Evolutionary conservation across 2,888 invertebrate genomes (phyloP).

Genomic region (Macaria notata): DNA sequence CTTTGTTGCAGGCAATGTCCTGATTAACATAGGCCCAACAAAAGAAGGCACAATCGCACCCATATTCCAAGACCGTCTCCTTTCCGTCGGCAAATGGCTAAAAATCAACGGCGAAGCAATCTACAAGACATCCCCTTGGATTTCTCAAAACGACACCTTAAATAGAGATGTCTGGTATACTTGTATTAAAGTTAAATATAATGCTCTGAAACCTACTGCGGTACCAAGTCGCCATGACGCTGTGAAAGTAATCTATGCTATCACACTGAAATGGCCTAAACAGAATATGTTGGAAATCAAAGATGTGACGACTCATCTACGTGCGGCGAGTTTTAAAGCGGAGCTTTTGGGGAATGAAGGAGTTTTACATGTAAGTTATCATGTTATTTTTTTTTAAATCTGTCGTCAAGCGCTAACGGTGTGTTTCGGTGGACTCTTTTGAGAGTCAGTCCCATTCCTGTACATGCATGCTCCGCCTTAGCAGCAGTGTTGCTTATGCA

Average conservation of each 20-base stretch:
- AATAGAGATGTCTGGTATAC: constrained; percentile 90
- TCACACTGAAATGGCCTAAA: constrained; percentile 86
- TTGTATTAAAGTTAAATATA: constrained; percentile 46
- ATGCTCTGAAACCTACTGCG: constrained; percentile 45
- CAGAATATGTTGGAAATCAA: constrained; percentile 68
- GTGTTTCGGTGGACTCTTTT: no score
- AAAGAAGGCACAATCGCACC: constrained; percentile 93
- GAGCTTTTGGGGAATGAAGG: constrained; percentile 54
- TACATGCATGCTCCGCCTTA: no score
- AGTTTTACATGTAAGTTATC: constrained; percentile 49
- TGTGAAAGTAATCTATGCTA: constrained; percentile 83
- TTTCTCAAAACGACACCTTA: constrained; percentile 89
- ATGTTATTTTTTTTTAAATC: no score
- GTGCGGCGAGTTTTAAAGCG: constrained; percentile 46
- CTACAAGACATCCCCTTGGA: constrained; percentile 90
- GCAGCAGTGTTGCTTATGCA: no score
- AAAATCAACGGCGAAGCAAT: constrained; percentile 92
- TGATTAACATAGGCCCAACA: constrained; percentile 96
- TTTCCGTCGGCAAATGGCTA: constrained; percentile 92
- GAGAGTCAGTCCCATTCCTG: no score
- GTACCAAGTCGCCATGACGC: constrained; percentile 39
- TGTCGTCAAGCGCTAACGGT: no score
- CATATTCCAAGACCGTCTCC: constrained; percentile 92
- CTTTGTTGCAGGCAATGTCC: constrained; percentile 83
- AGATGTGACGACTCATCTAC: constrained; percentile 48